phyloP scores from a whole-genome alignment of 2,113 vertebrate genomes.

The Muscicapa adusta region DNA sequence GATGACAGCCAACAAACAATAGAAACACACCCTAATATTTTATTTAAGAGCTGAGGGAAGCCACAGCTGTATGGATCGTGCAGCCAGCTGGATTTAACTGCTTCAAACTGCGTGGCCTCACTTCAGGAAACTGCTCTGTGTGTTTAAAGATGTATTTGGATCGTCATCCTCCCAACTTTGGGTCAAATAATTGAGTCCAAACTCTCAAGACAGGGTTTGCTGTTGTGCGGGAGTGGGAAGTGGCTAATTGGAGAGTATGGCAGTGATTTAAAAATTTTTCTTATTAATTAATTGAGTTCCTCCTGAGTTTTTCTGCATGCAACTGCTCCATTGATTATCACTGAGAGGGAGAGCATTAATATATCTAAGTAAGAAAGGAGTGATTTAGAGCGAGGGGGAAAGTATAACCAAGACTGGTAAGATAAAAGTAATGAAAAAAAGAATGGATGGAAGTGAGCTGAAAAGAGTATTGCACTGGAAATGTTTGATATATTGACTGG shows the following conservation, averaged over 20 bases:
- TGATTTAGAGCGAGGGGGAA: neutral
- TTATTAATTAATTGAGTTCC: neutral
- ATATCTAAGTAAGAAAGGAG: neutral
- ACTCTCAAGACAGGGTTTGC: neutral
- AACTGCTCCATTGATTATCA: neutral
- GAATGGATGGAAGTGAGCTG: neutral
- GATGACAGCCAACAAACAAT: constrained; percentile 67
- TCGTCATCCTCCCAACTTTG: neutral
- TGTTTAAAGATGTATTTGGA: neutral
- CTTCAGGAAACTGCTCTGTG: neutral
- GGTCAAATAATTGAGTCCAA: neutral
- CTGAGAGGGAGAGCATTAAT: neutral
- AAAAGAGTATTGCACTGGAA: neutral
- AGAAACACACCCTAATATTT: constrained; percentile 69
- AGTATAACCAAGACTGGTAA: neutral
- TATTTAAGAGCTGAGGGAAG: constrained; percentile 68
- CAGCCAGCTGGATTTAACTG: constrained; percentile 37
- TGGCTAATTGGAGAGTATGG: neutral
- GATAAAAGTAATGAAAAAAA: neutral
- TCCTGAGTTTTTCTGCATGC: neutral
- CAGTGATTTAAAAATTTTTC: neutral
- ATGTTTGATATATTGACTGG: neutral
- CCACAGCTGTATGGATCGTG: constrained; percentile 56
- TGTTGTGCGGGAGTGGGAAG: neutral
- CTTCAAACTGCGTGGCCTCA: constrained; percentile 13